phyloP scores from a whole-genome alignment of 2,797 vertebrate genomes.

The Myiothlypis coronata region DNA sequence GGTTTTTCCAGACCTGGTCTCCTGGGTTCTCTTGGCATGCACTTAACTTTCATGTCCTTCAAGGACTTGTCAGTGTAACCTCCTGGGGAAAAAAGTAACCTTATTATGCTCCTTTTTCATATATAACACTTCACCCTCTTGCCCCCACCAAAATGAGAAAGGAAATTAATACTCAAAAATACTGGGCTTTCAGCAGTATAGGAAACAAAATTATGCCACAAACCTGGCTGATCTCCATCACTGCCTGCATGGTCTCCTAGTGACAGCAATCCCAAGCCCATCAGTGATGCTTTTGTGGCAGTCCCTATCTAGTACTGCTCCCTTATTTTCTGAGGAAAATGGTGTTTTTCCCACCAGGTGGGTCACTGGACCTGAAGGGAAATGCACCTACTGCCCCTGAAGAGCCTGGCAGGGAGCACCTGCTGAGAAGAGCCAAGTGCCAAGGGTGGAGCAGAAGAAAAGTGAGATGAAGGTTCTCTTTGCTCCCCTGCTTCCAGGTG shows the following conservation, averaged over 20 bases:
- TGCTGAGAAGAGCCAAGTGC: not conserved
- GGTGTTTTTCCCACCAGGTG: not conserved
- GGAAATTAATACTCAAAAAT: not conserved
- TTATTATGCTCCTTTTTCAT: not conserved
- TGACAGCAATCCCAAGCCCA: not conserved
- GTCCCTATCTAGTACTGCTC: not conserved
- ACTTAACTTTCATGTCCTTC: not conserved
- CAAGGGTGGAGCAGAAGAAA: not conserved
- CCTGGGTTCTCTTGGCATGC: not conserved
- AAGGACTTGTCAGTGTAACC: not conserved
- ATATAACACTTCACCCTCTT: not conserved
- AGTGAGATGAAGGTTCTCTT: not conserved
- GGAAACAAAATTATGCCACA: not conserved
- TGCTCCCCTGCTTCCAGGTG: not conserved
- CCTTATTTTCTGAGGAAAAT: not conserved
- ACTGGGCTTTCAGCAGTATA: not conserved
- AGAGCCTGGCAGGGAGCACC: not conserved
- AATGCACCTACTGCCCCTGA: fast-evolving
- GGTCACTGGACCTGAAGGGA: not conserved
- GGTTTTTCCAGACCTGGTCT: not conserved
- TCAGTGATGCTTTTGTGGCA: not conserved
- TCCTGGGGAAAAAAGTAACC: not conserved
- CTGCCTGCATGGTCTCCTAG: not conserved
- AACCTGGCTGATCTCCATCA: not conserved
- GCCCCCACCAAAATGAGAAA: not conserved